A percentile compares a stretch with the other conserved stretches of the same genome.
These are phyloP conservation scores for Monochamus alternatus DNA, from an alignment of 2,888 invertebrate genomes.

Conservation along the genomic window DNA sequence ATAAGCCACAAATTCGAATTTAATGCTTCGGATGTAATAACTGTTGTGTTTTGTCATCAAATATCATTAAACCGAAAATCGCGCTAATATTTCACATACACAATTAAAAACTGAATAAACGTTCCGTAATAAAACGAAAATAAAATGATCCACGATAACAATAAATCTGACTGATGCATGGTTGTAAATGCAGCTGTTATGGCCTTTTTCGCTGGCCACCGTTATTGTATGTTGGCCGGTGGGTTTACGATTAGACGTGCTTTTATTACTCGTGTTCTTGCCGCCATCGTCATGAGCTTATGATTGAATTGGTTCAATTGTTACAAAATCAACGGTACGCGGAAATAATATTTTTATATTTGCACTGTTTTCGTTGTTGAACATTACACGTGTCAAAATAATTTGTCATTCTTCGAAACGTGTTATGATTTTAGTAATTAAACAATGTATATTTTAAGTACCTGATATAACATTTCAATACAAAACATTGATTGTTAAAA, in stretches of 20 bases:
- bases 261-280: neutral
- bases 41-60: neutral
- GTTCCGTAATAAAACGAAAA: neutral
- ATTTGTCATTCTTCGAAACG: no score
- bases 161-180: neutral
- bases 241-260: neutral
- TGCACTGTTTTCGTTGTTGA: no score
- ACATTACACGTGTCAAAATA: no score
- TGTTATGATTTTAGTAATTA: no score
- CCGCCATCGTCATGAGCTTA: neutral
- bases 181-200: neutral
- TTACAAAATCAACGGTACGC: neutral
- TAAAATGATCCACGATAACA: neutral
- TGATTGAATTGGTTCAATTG: neutral
- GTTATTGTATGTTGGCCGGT: neutral
- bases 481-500: no score
- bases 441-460: no score
- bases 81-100: neutral
- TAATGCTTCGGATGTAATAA: neutral
- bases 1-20: neutral
- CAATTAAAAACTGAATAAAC: neutral
- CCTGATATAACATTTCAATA: no score
- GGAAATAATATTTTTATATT: no score
- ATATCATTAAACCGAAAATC: neutral
- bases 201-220: neutral